Conservation (phyloP, 2,888 invertebrate species). For the Pedicia rivosa region DNA sequence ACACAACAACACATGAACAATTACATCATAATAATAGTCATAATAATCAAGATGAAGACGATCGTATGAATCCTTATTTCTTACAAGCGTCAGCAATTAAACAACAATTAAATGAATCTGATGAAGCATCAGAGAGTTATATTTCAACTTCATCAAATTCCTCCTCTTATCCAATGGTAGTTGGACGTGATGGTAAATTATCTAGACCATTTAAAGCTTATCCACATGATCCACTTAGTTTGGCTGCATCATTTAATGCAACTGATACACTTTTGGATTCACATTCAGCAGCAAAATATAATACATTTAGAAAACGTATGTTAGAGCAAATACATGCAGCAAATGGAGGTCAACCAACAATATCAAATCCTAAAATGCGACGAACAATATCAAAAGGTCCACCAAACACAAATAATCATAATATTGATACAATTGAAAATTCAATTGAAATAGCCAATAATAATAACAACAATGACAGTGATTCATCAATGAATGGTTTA, state of each 20-base stretch:
- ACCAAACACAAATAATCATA: constrained; percentile 1
- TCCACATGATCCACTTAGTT: constrained; percentile 47
- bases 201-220: constrained; percentile 54
- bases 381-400: constrained; percentile 28
- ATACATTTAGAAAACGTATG: constrained; percentile 51
- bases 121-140: not conserved
- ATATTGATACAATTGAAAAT: constrained; percentile 1
- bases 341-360: constrained; percentile 38
- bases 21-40: too few species aligned
- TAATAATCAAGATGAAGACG: too few species aligned
- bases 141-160: constrained; percentile 8
- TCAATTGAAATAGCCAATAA: not conserved
- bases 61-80: too few species aligned
- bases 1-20: too few species aligned
- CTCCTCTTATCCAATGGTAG: constrained; percentile 14
- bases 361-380: constrained; percentile 58
- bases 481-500: constrained; percentile 5
- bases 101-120: too few species aligned
- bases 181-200: constrained; percentile 26
- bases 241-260: constrained; percentile 41
- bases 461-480: constrained; percentile 16
- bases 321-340: constrained; percentile 46
- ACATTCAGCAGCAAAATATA: constrained; percentile 48
- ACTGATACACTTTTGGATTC: constrained; percentile 34
- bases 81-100: too few species aligned